Conservation (phyloP, 1,140 invertebrate genomes). For the Drosophila ficusphila region DNA sequence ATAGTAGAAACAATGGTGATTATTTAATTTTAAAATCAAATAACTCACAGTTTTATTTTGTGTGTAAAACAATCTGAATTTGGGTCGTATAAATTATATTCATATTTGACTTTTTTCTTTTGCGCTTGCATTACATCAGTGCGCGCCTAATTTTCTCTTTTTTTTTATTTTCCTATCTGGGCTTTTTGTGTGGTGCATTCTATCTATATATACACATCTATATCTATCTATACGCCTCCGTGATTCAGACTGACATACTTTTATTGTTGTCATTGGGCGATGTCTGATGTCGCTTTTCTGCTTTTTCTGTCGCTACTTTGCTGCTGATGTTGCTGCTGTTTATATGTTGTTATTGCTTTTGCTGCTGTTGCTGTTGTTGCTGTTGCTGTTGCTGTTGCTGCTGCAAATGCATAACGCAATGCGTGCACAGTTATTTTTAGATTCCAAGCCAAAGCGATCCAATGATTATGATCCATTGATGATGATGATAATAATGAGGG, state of each 20-base stretch:
- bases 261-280: slow-evolving; percentile 71
- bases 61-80: slow-evolving; percentile 2
- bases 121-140: slow-evolving; percentile 16
- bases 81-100: slow-evolving; percentile 6
- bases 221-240: slow-evolving; percentile 58
- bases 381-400: slow-evolving; percentile 25
- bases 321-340: not conserved
- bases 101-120: slow-evolving; percentile 1
- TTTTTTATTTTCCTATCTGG: not conserved
- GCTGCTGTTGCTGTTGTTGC: not conserved
- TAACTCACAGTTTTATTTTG: not conserved
- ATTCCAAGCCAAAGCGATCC: slow-evolving; percentile 3
- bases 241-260: slow-evolving; percentile 74
- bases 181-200: slow-evolving; percentile 1
- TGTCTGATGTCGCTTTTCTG: slow-evolving; percentile 38
- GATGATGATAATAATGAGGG: slow-evolving; percentile 29
- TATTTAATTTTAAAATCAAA: not conserved
- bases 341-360: not conserved
- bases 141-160: slow-evolving; percentile 23
- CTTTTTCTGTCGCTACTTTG: not conserved
- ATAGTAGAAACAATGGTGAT: not conserved
- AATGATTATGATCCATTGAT: slow-evolving; percentile 27
- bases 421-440: slow-evolving; percentile 71
- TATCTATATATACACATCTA: slow-evolving; percentile 4
- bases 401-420: slow-evolving; percentile 57